Conservation (phyloP, 1,140 invertebrate genomes). For the Psilanteris sp. region DNA sequence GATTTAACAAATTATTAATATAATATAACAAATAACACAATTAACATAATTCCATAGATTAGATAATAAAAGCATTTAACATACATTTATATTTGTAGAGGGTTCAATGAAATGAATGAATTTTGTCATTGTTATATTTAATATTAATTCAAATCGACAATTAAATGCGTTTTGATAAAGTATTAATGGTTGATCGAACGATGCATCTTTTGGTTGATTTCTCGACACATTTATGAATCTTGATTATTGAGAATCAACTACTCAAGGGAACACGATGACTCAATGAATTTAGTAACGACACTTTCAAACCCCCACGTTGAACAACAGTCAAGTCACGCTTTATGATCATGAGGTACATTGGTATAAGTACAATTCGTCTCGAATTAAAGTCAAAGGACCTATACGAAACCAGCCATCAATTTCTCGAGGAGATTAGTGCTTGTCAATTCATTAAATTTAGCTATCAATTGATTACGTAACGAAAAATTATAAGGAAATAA, state of each 20-base stretch:
- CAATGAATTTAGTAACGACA: constrained; percentile 68
- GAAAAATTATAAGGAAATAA: too few species aligned
- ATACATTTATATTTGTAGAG: too few species aligned
- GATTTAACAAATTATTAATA: too few species aligned
- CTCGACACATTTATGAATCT: constrained; percentile 57
- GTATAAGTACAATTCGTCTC: constrained; percentile 50
- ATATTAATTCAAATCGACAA: too few species aligned
- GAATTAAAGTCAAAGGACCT: constrained; percentile 68
- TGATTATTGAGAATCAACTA: constrained; percentile 48
- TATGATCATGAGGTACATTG: constrained; percentile 62
- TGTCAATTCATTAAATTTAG: too few species aligned
- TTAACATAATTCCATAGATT: too few species aligned
- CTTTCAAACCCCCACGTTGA: constrained; percentile 58
- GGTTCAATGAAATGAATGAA: too few species aligned
- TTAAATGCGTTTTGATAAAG: constrained; percentile 15
- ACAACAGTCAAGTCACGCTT: constrained; percentile 68
- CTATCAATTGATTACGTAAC: too few species aligned
- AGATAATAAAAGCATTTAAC: too few species aligned
- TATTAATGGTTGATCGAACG: constrained; percentile 65
- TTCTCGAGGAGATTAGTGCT: background rate
- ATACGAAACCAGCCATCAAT: constrained; percentile 25
- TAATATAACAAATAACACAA: too few species aligned
- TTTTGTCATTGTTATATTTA: too few species aligned
- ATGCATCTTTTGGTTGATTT: constrained; percentile 61
- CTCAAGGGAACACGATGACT: constrained; percentile 57